Conservation (phyloP, 2,888 invertebrate genomes). For the Drosophila monieri region DNA sequence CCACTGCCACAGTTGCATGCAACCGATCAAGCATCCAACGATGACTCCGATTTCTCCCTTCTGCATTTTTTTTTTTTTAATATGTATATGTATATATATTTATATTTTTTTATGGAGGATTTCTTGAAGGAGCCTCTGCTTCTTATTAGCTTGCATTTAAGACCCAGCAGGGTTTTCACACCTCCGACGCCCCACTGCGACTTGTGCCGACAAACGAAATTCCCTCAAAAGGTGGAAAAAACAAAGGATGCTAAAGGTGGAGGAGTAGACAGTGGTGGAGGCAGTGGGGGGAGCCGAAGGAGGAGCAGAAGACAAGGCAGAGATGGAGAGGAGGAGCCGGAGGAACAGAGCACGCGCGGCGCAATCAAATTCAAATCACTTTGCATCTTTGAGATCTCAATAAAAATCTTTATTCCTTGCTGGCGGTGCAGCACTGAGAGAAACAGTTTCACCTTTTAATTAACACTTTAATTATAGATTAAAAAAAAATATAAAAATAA, state of each 20-base stretch:
- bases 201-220: slow-evolving; percentile 39
- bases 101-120: background rate
- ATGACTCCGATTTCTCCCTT: slow-evolving; percentile 17
- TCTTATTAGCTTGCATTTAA: slow-evolving; percentile 82
- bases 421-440: slow-evolving; percentile 13
- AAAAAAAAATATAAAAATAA: background rate
- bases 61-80: slow-evolving; percentile 20
- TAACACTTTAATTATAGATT: background rate
- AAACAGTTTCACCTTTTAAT: background rate
- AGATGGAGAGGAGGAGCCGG: background rate
- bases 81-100: background rate
- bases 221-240: slow-evolving; percentile 13
- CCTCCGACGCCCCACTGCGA: slow-evolving; percentile 82
- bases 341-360: slow-evolving; percentile 66
- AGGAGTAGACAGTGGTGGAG: too few relatives aligned
- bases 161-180: slow-evolving; percentile 84
- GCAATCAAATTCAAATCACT: slow-evolving; percentile 81
- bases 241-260: slow-evolving; percentile 2
- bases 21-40: slow-evolving; percentile 23
- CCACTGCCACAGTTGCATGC: slow-evolving; percentile 27
- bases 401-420: slow-evolving; percentile 68
- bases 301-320: background rate
- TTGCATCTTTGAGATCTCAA: slow-evolving; percentile 83
- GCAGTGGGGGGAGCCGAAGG: background rate
- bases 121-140: slow-evolving; percentile 32